Conservation (phyloP, 2,113 vertebrate species). For the Misgurnus anguillicaudatus region DNA sequence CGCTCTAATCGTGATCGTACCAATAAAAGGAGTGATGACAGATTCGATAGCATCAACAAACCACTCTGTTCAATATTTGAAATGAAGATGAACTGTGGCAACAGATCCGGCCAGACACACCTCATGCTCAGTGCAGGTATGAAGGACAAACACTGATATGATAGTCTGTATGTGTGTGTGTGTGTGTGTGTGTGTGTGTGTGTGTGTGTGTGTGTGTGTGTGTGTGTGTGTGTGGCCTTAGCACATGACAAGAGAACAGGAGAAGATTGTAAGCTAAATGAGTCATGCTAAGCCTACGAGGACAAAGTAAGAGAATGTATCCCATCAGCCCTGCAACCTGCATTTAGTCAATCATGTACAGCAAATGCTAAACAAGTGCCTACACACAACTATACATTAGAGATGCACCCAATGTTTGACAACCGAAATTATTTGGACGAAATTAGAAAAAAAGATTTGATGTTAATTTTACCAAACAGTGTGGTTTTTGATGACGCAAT, state of each 20-base stretch:
- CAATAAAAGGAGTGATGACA: neutral
- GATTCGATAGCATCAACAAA: slow-evolving; percentile 31
- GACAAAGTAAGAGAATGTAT: neutral
- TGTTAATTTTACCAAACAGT: too few relatives aligned
- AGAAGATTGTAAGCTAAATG: neutral
- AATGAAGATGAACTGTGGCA: slow-evolving; percentile 51
- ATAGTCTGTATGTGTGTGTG: neutral
- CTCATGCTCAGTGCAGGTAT: neutral
- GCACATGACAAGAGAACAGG: neutral
- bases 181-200: neutral
- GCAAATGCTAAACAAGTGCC: neutral
- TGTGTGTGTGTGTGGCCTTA: neutral
- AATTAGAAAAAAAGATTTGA: too few relatives aligned
- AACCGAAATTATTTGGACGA: too few relatives aligned
- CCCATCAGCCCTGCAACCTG: neutral
- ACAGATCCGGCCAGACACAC: slow-evolving; percentile 51
- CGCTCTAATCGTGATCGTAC: neutral
- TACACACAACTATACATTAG: neutral
- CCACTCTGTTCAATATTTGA: slow-evolving; percentile 38
- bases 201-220: slow-evolving; percentile 1
- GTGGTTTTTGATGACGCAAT: too few relatives aligned
- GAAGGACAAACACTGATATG: slow-evolving; percentile 25
- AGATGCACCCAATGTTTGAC: too few relatives aligned
- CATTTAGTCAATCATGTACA: neutral
- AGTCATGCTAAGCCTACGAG: neutral